Base-by-base conservation (phyloP, 1,140 invertebrate genomes). In the Zaprionus capensis region DNA sequence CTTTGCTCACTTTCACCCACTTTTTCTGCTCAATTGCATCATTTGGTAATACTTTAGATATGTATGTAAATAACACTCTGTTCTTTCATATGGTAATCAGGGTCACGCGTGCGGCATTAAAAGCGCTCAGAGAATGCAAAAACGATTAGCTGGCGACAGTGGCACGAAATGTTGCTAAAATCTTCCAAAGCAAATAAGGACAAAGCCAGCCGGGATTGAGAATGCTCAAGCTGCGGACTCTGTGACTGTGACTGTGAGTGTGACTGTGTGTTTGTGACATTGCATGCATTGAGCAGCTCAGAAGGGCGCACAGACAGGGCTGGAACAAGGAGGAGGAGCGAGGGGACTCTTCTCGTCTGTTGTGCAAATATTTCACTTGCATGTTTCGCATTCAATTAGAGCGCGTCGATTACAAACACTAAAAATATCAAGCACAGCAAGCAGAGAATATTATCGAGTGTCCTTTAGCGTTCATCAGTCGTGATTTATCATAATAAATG, bases 401-500 rank as follows among this genome's bases (percentile, higher is more conserved):
- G 74, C 44, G 28, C 64, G 65, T 73, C 79, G 82, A 82, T 87
- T 84, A 75, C 80, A 85, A 78, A 78, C 86, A 91, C 82, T 91
- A 91, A 91, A 91, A 91, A 82, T 88, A 83, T 88, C 80, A 86
- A 76, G 80, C 57, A 65, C 65, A 38, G 26, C 24, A 24, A 56
- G 15, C n/a, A 41, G 2, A 24, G 53, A 26, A 14, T 15, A 56
- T 61, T 46, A 46, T 66, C 63, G 51, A 66, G 24, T 28, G 51
- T 64, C 36, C 28, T 22, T 55, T 46, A 38, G 41, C 41, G 41
- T 46, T 46, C 41, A 17, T 17, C 56, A 46, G 34, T 78, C 53
- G 82, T 81, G 82, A 91, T 91, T 91, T 91, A 91, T 91, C 86
- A 91, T 91, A 91, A 91, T 91, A 91, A 91, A 86, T 84, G 82